phyloP scores from a whole-genome alignment of 2,797 vertebrate species.

The Anas flavirostris region DNA sequence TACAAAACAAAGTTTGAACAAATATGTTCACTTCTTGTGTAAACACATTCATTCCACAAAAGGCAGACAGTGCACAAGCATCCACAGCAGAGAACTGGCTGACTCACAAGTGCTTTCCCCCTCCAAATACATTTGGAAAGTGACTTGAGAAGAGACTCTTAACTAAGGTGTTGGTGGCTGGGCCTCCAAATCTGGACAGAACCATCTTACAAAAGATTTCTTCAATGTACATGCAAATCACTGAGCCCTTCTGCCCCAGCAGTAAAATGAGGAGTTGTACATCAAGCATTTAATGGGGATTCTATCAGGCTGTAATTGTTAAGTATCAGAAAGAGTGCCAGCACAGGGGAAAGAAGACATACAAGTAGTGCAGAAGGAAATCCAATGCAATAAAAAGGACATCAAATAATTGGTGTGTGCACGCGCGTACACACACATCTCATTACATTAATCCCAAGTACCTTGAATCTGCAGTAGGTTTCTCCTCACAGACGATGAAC shows the following conservation, averaged over 20 bases:
- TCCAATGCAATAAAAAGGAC: not conserved
- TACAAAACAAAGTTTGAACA: not conserved
- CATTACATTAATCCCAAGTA: not conserved
- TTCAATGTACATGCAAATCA: not conserved
- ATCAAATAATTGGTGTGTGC: not conserved
- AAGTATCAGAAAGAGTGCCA: not conserved
- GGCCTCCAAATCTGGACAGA: not conserved
- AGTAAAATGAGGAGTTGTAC: constrained; percentile 6
- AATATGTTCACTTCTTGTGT: not conserved
- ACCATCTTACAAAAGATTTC: not conserved
- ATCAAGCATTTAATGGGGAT: not conserved
- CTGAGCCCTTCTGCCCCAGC: not conserved
- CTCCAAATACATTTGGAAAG: not conserved
- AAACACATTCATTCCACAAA: not conserved
- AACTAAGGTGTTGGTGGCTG: not conserved
- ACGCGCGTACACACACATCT: not conserved
- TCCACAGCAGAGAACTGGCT: not conserved
- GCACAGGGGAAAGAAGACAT: not conserved
- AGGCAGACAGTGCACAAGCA: not conserved
- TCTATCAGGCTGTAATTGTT: not conserved
- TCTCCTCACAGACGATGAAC: not conserved
- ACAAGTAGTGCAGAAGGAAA: not conserved
- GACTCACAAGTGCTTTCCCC: not conserved
- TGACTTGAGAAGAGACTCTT: not conserved
- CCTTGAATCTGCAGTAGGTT: not conserved